These are phyloP conservation scores for Enteromius trimaculatus DNA, from an alignment of 2,797 vertebrate genomes.

Conservation along the genomic window DNA sequence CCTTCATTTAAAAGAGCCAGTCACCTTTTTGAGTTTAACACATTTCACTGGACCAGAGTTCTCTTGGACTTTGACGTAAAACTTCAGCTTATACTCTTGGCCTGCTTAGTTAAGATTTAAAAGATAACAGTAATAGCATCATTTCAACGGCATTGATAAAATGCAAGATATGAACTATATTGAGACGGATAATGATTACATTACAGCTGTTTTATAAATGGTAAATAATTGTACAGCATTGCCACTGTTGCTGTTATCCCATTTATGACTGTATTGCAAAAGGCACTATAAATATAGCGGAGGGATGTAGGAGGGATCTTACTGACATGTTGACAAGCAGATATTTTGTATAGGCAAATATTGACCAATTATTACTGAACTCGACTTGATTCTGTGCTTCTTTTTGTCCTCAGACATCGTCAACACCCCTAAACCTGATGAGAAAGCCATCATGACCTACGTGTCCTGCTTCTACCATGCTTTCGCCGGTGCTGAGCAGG, in stretches of 20 bases:
- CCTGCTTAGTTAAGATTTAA: not conserved
- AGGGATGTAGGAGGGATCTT: no score
- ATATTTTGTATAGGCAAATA: no score
- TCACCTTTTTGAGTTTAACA: not conserved
- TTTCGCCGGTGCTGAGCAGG: slow-evolving; percentile 91
- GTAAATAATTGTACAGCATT: no score
- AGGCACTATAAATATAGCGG: no score
- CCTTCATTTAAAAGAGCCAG: not conserved
- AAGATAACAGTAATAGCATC: not conserved
- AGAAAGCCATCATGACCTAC: slow-evolving; percentile 95
- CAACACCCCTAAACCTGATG: slow-evolving; percentile 92
- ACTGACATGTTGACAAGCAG: no score
- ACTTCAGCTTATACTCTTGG: not conserved
- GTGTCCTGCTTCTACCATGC: slow-evolving; percentile 95
- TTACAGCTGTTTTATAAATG: no score
- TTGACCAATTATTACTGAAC: no score
- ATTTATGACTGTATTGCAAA: no score
- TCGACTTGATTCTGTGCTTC: not conserved
- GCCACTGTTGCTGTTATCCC: no score
- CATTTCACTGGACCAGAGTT: not conserved
- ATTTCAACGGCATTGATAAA: not conserved
- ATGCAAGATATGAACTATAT: not conserved
- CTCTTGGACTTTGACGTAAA: no score
- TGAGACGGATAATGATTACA: not conserved
- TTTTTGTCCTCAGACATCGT: slow-evolving; percentile 81